Base-by-base conservation (phyloP, 2,888 invertebrate genomes). In the Odontomyia ornata region DNA sequence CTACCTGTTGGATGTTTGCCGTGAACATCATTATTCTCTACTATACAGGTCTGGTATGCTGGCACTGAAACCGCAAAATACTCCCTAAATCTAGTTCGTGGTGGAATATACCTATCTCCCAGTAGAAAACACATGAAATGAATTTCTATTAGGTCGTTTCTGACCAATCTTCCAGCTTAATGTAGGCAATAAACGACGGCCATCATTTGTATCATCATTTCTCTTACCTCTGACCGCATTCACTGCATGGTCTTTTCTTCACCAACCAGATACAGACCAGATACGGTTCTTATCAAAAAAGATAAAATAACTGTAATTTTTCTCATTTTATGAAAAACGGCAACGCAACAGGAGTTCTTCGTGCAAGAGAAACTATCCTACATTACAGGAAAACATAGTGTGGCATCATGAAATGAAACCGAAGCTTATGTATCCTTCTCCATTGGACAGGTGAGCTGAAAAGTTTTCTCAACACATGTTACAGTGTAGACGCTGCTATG, bases 261-360 rank as follows among this genome's bases (percentile, higher is more conserved):
- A 9, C 43, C 43, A n/a, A 13, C 13, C 43, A 43, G 43, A 13
- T 4, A 15, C 52, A 52, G 13, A n/a, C 52, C 18, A 18, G 52
- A 4, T 52, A 52, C 15, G 18, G 4, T n/a, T 65, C 65, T 65
- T 27, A 65, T 65, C 36, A 13, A 15, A 3, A 5, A 28, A n/a
- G 18, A 27, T 36, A n/a, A 65, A 36, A 36, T 65, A 27, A 65
- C 65, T 65, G 65, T 65, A 65, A 30, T 65, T 65, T 36, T 65
- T 65, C 18, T 36, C 65, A 65, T 65, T 36, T 36, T 65, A 36
- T 65, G 65, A 65, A 65, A 64, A 65, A 65, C 65, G 18, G 18
- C 18, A 36, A 27, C 28, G 62, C 28, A 62, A 52, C 52, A 52
- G 52, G 52, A 52, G 52, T 2, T n/a, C 18, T 52, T 52, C 15